phyloP scores from a whole-genome alignment of 2,113 vertebrate genomes.

The Piprites chloris region DNA sequence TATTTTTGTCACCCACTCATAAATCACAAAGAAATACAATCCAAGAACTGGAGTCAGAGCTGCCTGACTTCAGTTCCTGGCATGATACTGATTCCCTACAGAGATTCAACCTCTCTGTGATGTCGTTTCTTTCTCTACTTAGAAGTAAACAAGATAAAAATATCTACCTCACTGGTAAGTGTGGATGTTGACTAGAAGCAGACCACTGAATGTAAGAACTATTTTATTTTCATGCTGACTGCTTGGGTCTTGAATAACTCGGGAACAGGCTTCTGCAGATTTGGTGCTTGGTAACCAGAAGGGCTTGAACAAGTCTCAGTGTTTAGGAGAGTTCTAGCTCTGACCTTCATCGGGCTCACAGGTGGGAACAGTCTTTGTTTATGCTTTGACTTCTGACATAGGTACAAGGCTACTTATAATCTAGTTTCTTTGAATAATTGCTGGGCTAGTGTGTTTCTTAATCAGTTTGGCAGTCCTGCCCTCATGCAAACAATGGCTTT shows the following conservation, averaged over 20 bases:
- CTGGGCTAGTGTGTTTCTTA: neutral
- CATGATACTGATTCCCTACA: neutral
- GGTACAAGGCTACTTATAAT: neutral
- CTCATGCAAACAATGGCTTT: neutral
- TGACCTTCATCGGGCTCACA: neutral
- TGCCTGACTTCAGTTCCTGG: slow-evolving; percentile 9
- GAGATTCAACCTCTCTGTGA: slow-evolving; percentile 21
- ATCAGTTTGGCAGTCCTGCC: neutral
- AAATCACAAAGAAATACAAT: slow-evolving; percentile 30
- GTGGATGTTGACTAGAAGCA: neutral
- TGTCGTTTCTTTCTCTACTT: neutral
- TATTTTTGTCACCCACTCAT: neutral
- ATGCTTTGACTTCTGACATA: neutral
- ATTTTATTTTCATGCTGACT: neutral
- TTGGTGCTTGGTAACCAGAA: neutral
- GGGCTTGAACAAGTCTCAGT: neutral
- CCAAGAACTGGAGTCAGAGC: slow-evolving; percentile 8
- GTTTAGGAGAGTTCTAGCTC: neutral
- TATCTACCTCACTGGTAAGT: neutral
- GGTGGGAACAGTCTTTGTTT: neutral
- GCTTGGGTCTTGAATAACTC: neutral
- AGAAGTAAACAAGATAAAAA: slow-evolving; percentile 52
- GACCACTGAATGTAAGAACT: neutral
- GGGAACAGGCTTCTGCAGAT: neutral
- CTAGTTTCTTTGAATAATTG: neutral